These are phyloP conservation scores for Phoenicopterus ruber DNA, from an alignment of 2,113 vertebrate species.

Conservation along the genomic window DNA sequence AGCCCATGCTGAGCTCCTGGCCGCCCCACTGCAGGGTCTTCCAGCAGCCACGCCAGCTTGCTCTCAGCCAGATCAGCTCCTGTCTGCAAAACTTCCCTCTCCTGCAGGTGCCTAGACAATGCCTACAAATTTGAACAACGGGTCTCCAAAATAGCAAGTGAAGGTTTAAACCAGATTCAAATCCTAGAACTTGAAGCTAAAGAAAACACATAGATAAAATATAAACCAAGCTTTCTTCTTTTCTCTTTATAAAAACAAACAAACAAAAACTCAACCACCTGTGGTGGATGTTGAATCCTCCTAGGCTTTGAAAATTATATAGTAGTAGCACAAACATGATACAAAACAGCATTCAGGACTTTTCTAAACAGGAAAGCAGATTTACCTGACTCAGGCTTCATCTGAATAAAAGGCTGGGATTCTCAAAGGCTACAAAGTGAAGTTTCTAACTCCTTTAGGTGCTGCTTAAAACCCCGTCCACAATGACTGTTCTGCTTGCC, in stretches of 20 bases:
- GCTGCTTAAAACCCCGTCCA: background rate
- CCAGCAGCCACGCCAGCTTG: background rate
- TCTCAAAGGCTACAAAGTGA: background rate
- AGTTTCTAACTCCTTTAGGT: background rate
- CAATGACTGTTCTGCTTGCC: background rate
- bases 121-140: background rate
- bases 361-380: background rate
- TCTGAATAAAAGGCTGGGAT: background rate
- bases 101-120: background rate
- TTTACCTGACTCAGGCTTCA: background rate
- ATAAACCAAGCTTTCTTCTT: background rate
- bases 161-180: background rate
- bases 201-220: fast-evolving
- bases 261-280: background rate
- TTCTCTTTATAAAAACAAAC: background rate
- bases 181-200: background rate
- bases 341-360: background rate
- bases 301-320: background rate
- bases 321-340: background rate
- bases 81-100: background rate
- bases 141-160: background rate
- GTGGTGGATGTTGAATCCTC: background rate
- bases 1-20: background rate
- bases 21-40: background rate
- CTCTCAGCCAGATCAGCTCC: background rate